A percentile compares a stretch with the other conserved stretches of the same genome.
Conservation (phyloP, 2,888 invertebrate species). For the Drosophila anomalipes region DNA sequence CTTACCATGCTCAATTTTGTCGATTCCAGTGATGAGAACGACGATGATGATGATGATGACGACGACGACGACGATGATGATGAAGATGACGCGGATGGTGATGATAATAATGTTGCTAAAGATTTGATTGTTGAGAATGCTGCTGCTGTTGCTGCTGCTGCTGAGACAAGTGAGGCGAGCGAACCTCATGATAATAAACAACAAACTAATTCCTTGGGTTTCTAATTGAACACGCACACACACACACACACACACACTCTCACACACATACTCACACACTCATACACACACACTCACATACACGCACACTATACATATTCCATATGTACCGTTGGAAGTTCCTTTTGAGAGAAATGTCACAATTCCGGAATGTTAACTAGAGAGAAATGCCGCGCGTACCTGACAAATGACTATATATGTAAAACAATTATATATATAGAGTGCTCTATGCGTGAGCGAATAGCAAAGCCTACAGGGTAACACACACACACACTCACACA, state of each 20-base stretch:
- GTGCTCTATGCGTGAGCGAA: conserved; percentile 44
- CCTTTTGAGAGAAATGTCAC: conserved; percentile 58
- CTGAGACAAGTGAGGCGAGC: conserved; percentile 53
- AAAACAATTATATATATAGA: conserved; percentile 26
- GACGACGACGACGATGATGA: conserved; percentile 67
- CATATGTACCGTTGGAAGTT: conserved; percentile 55
- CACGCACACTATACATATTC: conserved; percentile 5
- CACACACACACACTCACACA: conserved; percentile 2
- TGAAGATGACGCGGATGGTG: neutral
- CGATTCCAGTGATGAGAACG: conserved; percentile 83
- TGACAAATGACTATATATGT: conserved; percentile 59
- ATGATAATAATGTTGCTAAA: conserved; percentile 17
- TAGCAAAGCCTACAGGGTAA: conserved; percentile 59
- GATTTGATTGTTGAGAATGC: neutral
- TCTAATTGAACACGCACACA: conserved; percentile 28
- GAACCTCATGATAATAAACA: conserved; percentile 44
- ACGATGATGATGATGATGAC: conserved; percentile 67
- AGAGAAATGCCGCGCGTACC: conserved; percentile 76
- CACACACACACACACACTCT: neutral
- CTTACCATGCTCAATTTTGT: conserved; percentile 83
- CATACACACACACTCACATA: neutral
- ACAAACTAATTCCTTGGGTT: conserved; percentile 29
- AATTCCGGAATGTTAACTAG: conserved; percentile 71
- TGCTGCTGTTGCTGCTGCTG: neutral
- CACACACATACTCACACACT: neutral